phyloP scores from a whole-genome alignment of 2,888 invertebrate species.

The Ornithoptera alexandrae region DNA sequence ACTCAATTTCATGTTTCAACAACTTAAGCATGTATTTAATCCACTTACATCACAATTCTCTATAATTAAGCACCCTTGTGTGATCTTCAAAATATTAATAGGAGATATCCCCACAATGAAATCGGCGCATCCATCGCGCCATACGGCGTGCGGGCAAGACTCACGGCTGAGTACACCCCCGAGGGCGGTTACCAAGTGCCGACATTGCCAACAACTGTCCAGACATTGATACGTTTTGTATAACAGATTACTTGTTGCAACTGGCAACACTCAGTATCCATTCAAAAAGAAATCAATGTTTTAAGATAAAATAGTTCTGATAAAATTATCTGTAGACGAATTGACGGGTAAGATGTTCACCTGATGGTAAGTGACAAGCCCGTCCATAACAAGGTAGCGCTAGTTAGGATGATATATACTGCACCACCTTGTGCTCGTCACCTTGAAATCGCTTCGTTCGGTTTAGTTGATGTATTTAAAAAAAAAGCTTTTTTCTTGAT shows the following conservation, averaged over 20 bases:
- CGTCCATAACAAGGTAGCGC: too few relatives aligned
- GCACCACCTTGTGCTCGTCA: too few relatives aligned
- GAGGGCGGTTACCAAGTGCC: slow-evolving; percentile 44
- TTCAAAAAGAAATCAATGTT: too few relatives aligned
- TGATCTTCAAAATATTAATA: slow-evolving; percentile 33
- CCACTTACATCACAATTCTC: slow-evolving; percentile 15
- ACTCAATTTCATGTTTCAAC: not conserved
- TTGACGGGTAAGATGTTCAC: too few relatives aligned
- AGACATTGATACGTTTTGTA: slow-evolving; percentile 57
- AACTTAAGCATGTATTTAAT: slow-evolving; percentile 8
- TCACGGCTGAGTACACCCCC: slow-evolving; percentile 53
- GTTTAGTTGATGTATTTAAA: too few relatives aligned
- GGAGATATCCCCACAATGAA: slow-evolving; percentile 23
- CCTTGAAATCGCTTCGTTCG: too few relatives aligned
- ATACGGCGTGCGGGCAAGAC: slow-evolving; percentile 35
- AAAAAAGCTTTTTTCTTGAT: too few relatives aligned
- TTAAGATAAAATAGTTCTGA: too few relatives aligned
- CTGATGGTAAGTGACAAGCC: too few relatives aligned
- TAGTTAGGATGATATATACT: too few relatives aligned
- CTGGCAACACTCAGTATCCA: slow-evolving; percentile 26
- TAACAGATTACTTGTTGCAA: slow-evolving; percentile 47
- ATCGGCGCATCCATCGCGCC: slow-evolving; percentile 17
- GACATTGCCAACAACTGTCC: slow-evolving; percentile 60
- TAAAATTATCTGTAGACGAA: too few relatives aligned
- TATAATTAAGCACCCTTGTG: slow-evolving; percentile 23